Evolutionary conservation across 2,888 invertebrate genomes (phyloP).

Genomic region (Amphipoea oculea): DNA sequence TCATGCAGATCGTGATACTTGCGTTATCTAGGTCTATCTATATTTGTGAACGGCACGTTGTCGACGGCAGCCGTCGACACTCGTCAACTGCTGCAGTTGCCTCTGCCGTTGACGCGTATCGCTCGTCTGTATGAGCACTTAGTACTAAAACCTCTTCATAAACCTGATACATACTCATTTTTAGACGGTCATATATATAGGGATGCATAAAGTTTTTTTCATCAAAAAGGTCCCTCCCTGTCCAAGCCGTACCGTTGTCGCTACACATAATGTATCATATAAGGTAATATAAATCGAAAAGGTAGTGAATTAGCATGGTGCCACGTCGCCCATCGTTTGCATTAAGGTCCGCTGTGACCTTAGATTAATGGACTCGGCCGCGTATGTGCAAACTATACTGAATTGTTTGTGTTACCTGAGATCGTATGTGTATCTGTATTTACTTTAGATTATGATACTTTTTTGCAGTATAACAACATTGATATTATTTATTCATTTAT

Average conservation of each 20-base stretch:
- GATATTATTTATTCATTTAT: too few relatives aligned
- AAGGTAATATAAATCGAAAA: slow-evolving; percentile 65
- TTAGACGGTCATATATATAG: not conserved
- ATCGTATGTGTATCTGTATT: not conserved
- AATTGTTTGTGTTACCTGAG: not conserved
- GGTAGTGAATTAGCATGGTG: slow-evolving; percentile 59
- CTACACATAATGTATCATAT: slow-evolving; percentile 61
- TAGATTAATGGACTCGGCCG: slow-evolving; percentile 65
- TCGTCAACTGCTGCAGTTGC: too few relatives aligned
- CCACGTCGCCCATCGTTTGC: slow-evolving; percentile 66
- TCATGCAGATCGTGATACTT: too few relatives aligned
- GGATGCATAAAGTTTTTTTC: not conserved
- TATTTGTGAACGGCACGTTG: too few relatives aligned
- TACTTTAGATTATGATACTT: not conserved
- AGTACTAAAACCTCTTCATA: not conserved
- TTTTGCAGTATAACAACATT: not conserved
- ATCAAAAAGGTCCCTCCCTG: not conserved
- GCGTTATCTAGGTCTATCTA: too few relatives aligned
- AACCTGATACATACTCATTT: not conserved
- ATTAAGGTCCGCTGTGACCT: slow-evolving; percentile 63
- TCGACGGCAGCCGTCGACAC: too few relatives aligned
- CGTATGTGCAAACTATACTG: slow-evolving; percentile 26
- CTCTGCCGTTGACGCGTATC: too few relatives aligned
- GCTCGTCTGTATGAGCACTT: too few relatives aligned
- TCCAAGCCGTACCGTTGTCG: slow-evolving; percentile 44